Evolutionary conservation across 2,797 vertebrate species (phyloP).

Genomic region (Naso thynnoides): DNA sequence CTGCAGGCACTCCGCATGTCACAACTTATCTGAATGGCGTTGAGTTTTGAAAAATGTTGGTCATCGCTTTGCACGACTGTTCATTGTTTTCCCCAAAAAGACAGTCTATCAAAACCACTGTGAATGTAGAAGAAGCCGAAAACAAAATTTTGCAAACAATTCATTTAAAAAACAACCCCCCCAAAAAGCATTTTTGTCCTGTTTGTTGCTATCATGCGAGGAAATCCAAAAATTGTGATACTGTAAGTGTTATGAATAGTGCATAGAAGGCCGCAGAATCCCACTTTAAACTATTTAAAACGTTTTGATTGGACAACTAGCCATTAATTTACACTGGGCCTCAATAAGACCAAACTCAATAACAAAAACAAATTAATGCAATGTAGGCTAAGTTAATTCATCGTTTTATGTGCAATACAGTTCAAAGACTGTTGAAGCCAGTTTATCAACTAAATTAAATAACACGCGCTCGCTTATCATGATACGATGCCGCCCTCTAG

Average conservation of each 20-base stretch:
- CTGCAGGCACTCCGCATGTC: too few species aligned
- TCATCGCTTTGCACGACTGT: neutral
- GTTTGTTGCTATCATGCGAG: neutral
- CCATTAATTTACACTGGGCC: conserved; percentile 1
- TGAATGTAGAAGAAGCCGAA: too few species aligned
- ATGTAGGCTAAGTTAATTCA: neutral
- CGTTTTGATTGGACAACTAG: conserved; percentile 10
- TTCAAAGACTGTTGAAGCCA: neutral
- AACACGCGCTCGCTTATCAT: neutral
- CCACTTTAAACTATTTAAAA: conserved; percentile 30
- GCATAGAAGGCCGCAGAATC: neutral
- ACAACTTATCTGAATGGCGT: neutral
- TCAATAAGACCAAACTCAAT: conserved; percentile 9
- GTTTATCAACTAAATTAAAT: conserved; percentile 8
- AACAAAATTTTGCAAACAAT: too few species aligned
- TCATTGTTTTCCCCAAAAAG: too few species aligned
- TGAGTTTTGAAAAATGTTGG: neutral
- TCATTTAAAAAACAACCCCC: too few species aligned
- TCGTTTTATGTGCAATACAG: neutral
- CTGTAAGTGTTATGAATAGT: neutral
- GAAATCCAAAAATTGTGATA: neutral
- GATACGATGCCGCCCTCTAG: conserved; percentile 69
- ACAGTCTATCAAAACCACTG: too few species aligned
- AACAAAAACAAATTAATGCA: neutral
- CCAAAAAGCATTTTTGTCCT: too few species aligned